Base-by-base conservation (phyloP, 2,113 vertebrate genomes). In the Megaceryle torquata region DNA sequence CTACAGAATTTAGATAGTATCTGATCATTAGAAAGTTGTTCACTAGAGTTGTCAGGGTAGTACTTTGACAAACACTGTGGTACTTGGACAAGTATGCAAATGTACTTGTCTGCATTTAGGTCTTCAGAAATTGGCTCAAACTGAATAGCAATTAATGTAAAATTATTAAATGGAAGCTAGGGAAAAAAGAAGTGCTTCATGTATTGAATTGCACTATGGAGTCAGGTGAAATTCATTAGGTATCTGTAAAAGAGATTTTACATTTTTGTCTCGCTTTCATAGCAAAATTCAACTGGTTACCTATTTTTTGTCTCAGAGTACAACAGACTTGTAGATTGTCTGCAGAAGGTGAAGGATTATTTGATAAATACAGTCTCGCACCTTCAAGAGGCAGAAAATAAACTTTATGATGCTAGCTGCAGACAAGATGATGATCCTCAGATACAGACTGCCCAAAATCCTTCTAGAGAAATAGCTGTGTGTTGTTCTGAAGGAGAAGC, bases 331-430 rank as follows among this genome's bases (percentile, higher is more conserved):
- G 65, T 82, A 77, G 89, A 97, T 18, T 96, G 91, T 46, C 95
- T 98, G 75, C 92, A 92, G 84, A 93, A 93, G 93, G 71, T 97
- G 77, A 97, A 86, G 37, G 87, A 94, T 63, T 83, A 65, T 77
- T 96, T 98, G 82, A 80, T 75, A 74, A 94, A 88, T 72, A 91
- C 96, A 69, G 70, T 95, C 67, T 77, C 48, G 91, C 41, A 96
- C 22, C 93, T 98, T 89, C 96, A 96, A 92, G 68, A 91, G 54
- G 78, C 85, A 80, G 93, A 97, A 96, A 94, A 97, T 17, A 82
- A 96, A 72, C 64, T 97, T 74, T 61, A 61, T 88, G 71, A 80
- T 54, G 61, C 94, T 93, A 75, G 26, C 51, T 12, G 60, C 84
- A 91, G n/a, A 76, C 70, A 65, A 70, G 82, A 94, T 86, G 76